Base-by-base conservation (phyloP, 2,797 vertebrate genomes). In the Aldrovandia affinis region DNA sequence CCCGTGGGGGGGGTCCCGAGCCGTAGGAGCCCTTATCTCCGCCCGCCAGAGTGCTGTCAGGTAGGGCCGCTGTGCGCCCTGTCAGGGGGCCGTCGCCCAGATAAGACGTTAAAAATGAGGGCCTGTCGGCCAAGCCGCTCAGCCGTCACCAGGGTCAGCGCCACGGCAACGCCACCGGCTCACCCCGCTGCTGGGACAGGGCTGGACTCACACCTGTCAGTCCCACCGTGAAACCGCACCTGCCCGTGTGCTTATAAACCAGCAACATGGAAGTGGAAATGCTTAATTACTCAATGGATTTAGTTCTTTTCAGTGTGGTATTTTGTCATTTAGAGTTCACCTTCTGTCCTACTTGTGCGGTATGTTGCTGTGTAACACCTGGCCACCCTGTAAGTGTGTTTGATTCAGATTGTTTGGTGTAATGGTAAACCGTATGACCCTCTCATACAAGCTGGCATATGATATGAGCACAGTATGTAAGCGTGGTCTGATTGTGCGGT, bases 31-130 rank as follows among this genome's bases (percentile, higher is more conserved):
- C 42, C 83, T 88, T 83, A 86, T 87, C 79, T 73, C 86, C 47
- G 57, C 15, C 57, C 50, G 80, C 83, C 83, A 79, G 63, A 89
- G 81, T 88, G 88, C 90, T 85, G 89, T 89, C 82, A 80, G 86
- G 80, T 1, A 30, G 50, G 0, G 61, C 14, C 55, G 81, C 42
- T n/a, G 39, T 50, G 85, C 65, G 20, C 61, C 25, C 61, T 83
- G 77, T 83, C 81, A 77, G 81, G 61, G 52, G 81, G 83, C 84
- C 70, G 90, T 87, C 86, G 59, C 87, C 91, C 86, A 87, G 92
- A 88, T 89, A 87, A 91, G 91, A 89, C 85, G 83, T 92, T 90
- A 92, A 92, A 92, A 93, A 92, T 68, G 89, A 93, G 85, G 70
- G 87, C 78, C 68, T 63, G 91, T 89, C 91, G 91, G 87, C 82